Evolutionary conservation across 92 coral and sea anemone species (phyloP).

Genomic region (Umimayanthus kanabou): DNA sequence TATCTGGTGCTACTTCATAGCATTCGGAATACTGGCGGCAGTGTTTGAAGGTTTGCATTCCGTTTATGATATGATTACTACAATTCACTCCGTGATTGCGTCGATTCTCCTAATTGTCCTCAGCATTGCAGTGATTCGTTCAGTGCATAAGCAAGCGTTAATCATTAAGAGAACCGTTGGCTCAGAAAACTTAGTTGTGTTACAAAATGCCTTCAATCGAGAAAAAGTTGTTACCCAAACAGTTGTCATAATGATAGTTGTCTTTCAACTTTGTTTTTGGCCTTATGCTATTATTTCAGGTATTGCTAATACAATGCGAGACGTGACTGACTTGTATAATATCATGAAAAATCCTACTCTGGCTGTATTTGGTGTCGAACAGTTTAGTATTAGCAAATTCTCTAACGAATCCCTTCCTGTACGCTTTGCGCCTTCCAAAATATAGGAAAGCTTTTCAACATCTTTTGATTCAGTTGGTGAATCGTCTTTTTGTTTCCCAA

Average conservation of each 20-base stretch:
- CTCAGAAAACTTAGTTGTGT: not conserved
- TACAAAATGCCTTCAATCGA: not conserved
- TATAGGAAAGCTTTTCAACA: slow-evolving; percentile 32
- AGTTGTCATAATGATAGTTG: not conserved
- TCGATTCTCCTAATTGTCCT: not conserved
- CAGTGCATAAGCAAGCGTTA: not conserved
- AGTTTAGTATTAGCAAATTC: not conserved
- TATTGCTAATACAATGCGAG: not conserved
- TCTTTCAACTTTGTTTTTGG: not conserved
- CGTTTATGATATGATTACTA: not conserved
- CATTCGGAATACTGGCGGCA: not conserved
- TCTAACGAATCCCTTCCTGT: slow-evolving; percentile 33
- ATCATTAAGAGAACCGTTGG: not conserved
- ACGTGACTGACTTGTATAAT: not conserved
- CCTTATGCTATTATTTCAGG: not conserved
- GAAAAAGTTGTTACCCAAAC: not conserved
- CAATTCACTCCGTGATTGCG: not conserved
- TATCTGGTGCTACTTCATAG: not conserved
- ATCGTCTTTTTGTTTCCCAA: too few species aligned
- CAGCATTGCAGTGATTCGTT: not conserved
- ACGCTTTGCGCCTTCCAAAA: slow-evolving; percentile 41
- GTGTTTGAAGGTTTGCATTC: not conserved
- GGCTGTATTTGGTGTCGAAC: not conserved
- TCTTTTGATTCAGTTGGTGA: not conserved
- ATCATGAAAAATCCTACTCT: not conserved